Percentiles rank a stretch among this genome's conserved stretches.
phyloP scores from a whole-genome alignment of 2,113 vertebrate genomes.

The Mungos mungo region DNA sequence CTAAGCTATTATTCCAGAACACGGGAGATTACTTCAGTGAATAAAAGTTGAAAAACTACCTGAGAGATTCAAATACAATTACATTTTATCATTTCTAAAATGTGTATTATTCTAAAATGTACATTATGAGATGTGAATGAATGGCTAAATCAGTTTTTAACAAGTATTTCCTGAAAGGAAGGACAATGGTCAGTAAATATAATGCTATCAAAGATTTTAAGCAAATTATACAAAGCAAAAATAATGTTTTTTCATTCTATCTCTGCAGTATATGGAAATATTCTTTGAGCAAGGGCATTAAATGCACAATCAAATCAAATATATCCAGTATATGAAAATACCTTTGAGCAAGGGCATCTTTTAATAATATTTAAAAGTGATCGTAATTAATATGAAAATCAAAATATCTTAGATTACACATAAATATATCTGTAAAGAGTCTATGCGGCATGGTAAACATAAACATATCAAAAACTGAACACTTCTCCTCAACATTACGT shows the following conservation, averaged over 20 bases:
- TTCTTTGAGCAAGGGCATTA: background rate
- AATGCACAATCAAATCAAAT: background rate
- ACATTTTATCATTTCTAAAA: background rate
- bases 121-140: background rate
- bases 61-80: constrained; percentile 1
- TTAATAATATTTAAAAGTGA: background rate
- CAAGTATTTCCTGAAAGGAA: background rate
- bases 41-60: background rate
- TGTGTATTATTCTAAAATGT: background rate
- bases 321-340: background rate
- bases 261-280: background rate
- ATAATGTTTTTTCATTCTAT: background rate
- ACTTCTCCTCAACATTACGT: background rate
- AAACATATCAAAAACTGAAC: background rate
- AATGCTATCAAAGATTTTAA: background rate
- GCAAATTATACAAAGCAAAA: background rate
- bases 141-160: background rate
- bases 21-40: background rate
- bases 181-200: background rate
- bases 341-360: background rate
- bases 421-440: background rate
- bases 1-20: background rate
- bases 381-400: background rate
- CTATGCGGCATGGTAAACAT: background rate
- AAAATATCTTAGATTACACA: background rate